Evolutionary conservation across 1,140 invertebrate species (phyloP).

Genomic region (Zaprionus africanus): DNA sequence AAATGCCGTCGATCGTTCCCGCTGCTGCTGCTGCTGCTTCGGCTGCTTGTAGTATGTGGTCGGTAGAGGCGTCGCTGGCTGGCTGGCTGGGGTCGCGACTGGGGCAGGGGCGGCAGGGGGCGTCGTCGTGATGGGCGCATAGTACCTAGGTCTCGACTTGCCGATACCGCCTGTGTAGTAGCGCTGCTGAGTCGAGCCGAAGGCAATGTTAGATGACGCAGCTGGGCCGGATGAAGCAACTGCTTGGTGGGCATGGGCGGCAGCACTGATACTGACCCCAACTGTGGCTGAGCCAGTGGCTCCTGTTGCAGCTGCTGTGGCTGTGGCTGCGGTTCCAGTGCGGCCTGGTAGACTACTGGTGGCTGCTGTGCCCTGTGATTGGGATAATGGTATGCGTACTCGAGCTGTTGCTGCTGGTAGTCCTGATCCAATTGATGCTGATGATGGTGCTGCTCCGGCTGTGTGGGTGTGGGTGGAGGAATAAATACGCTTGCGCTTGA

Average conservation of each 20-base stretch:
- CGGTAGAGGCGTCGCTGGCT: conserved; percentile 59
- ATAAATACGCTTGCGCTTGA: conserved; percentile 84
- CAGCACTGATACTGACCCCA: conserved; percentile 47
- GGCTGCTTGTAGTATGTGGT: conserved; percentile 55
- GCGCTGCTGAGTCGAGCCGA: conserved; percentile 43
- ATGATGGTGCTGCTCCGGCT: conserved; percentile 54
- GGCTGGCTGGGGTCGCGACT: conserved; percentile 29
- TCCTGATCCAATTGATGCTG: conserved; percentile 26
- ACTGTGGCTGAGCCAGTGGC: conserved; percentile 24
- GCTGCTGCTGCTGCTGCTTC: conserved; percentile 42
- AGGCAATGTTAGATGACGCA: conserved; percentile 59
- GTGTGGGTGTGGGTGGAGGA: conserved; percentile 77
- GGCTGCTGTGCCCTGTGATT: conserved; percentile 62
- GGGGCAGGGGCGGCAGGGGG: conserved; percentile 28
- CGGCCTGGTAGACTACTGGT: conserved; percentile 52
- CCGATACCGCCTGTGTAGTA: conserved; percentile 18
- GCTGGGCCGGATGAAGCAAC: conserved; percentile 48
- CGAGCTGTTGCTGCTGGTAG: conserved; percentile 30
- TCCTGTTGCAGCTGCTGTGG: conserved; percentile 30
- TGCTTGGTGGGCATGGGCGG: conserved; percentile 85
- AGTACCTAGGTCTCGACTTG: conserved; percentile 74
- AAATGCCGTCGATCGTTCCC: conserved; percentile 59
- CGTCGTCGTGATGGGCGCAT: conserved; percentile 62
- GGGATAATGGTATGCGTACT: conserved; percentile 56
- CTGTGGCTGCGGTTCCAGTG: conserved; percentile 50